Evolutionary conservation across 2,113 vertebrate genomes (phyloP), one percentile per base, ranked within the genome.

Genomic region (Corythornis vintsioides): DNA sequence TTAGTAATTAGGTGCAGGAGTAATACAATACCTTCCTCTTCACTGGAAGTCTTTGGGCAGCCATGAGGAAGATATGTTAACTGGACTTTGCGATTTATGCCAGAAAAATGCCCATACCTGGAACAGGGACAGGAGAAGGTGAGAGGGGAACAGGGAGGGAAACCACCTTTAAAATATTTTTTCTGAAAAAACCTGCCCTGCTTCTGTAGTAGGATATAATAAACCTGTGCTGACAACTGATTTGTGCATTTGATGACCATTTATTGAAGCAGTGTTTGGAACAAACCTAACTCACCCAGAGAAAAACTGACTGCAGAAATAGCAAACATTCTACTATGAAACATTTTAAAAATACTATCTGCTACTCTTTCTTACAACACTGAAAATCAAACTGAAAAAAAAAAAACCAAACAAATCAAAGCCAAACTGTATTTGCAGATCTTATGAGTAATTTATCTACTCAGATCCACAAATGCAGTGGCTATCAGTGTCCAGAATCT

Each of bases 71-170:
- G 98, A 83, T 99, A 99, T 0, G 98, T 99, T 93, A 99, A 92
- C n/a, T 99, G 98, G 52, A 99, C 98, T 93, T 99, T 99, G 63
- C 98, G 98, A 97, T 99, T 99, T 96, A 99, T 99, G 88, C 98
- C 98, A 92, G 98, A 99, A 97, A 99, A 99, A 97, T 98, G 98
- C 1, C 98, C 98, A 89, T 99, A 99, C 98, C 98, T 99, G 88
- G 78, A 97, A 92, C 42, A 48, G 76, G 8, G 92, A 88, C 3
- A 74, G 14, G 8, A 9, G 11, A 77, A 92, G 75, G 40, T 26
- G 5, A 84, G 16, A 77, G 5, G 4, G 13, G 5, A 79, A 90
- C 5, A 70, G 5, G 6, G 6, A 80, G 19, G 86, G 22, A 47
- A 70, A 67, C 3, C 59, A 38, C 38, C 38, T 43, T 79, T 66